Conservation (phyloP, 2,888 invertebrate genomes). For the Lottia gigantea region DNA sequence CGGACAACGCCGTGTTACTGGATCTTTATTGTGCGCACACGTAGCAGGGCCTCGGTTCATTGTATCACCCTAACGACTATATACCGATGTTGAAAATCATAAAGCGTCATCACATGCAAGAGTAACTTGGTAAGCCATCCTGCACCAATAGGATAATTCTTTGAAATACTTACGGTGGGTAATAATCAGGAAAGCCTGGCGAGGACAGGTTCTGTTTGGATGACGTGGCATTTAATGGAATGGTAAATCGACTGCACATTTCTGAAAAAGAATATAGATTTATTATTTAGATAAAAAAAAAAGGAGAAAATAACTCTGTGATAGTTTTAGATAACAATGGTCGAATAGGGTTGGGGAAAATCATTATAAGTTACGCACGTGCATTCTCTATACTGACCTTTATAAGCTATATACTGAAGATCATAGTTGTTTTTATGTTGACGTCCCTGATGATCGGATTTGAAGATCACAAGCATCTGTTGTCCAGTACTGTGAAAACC, state of each 20-base stretch:
- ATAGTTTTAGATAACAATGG: too few species aligned
- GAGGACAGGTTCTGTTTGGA: neutral
- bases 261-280: neutral
- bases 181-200: conserved; percentile 2
- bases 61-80: too few species aligned
- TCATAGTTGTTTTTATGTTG: neutral
- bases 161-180: neutral
- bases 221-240: conserved; percentile 5
- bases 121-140: too few species aligned
- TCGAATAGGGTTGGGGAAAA: too few species aligned
- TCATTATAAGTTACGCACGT: too few species aligned
- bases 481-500: conserved; percentile 4
- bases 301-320: too few species aligned
- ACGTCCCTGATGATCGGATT: neutral
- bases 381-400: neutral
- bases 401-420: neutral
- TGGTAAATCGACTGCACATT: neutral
- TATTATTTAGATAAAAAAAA: too few species aligned
- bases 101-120: too few species aligned
- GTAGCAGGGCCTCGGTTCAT: too few species aligned
- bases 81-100: too few species aligned
- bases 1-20: too few species aligned
- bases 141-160: neutral
- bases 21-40: too few species aligned
- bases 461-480: neutral